Conservation (phyloP, 2,797 vertebrate species). For the Etheostoma nigrum region DNA sequence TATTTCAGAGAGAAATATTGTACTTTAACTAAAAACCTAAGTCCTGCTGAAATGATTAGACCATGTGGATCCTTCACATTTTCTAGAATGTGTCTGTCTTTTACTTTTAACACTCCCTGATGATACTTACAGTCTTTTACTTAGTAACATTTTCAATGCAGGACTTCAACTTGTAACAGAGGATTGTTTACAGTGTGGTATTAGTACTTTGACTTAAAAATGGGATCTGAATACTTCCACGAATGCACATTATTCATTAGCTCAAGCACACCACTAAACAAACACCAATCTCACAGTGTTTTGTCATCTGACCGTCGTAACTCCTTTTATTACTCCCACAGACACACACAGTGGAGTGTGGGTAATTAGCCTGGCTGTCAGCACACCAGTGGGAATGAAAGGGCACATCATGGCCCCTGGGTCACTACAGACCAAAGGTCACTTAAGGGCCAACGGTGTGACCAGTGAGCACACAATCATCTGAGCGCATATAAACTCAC, state of each 20-base stretch:
- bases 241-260: conserved; percentile 30
- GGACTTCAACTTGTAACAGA: too few species aligned
- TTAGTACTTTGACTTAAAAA: too few species aligned
- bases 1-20: too few species aligned
- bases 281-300: conserved; percentile 58
- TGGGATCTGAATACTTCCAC: neutral
- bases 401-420: conserved; percentile 64
- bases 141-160: too few species aligned
- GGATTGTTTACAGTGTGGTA: too few species aligned
- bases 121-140: too few species aligned
- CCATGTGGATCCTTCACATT: too few species aligned
- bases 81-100: too few species aligned
- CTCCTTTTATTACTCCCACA: conserved; percentile 72
- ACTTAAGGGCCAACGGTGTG: conserved; percentile 59
- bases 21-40: too few species aligned
- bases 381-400: conserved; percentile 77
- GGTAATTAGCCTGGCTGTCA: conserved; percentile 80
- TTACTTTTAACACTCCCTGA: too few species aligned
- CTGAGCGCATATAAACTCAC: conserved; percentile 18
- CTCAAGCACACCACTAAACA: conserved; percentile 54
- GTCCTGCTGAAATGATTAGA: too few species aligned
- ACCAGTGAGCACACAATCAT: conserved; percentile 51
- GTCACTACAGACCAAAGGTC: conserved; percentile 77
- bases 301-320: conserved; percentile 74
- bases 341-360: conserved; percentile 53